A percentile compares a stretch with the other conserved stretches of the same genome.
Evolutionary conservation across 64 coral and sea anemone genomes (phyloP).

Genomic region (Stylophora pistillata): DNA sequence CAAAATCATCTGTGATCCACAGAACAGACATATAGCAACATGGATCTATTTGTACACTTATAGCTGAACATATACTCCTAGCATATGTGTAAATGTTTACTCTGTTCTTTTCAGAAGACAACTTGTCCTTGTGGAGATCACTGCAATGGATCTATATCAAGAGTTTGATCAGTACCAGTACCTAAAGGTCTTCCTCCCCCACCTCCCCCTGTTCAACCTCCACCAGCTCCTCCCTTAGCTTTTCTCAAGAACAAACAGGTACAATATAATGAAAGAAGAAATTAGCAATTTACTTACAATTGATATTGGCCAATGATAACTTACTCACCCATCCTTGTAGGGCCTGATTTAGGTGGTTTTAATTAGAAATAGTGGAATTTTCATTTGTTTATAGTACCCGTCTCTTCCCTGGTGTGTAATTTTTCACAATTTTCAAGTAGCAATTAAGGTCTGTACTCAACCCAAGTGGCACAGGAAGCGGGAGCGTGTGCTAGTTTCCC

Average conservation of each 20-base stretch:
- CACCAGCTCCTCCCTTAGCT: slow-evolving; percentile 53
- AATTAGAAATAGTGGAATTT: not conserved
- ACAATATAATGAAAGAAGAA: not conserved
- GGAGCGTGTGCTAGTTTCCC: too few relatives aligned
- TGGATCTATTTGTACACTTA: not conserved
- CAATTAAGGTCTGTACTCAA: too few relatives aligned
- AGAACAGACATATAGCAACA: too few relatives aligned
- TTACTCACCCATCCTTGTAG: too few relatives aligned
- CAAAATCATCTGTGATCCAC: too few relatives aligned
- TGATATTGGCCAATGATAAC: too few relatives aligned
- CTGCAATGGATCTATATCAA: not conserved
- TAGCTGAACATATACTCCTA: not conserved
- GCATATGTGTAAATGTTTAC: not conserved
- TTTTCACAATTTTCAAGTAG: too few relatives aligned
- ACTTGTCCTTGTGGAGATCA: slow-evolving; percentile 1
- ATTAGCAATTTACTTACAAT: too few relatives aligned
- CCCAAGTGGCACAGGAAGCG: too few relatives aligned
- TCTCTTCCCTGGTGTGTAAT: too few relatives aligned
- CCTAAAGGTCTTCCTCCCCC: not conserved
- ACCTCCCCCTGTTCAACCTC: slow-evolving; percentile 43
- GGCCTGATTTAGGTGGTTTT: not conserved
- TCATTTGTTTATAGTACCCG: too few relatives aligned
- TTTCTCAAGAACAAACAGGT: slow-evolving; percentile 43
- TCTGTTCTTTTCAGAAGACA: slow-evolving; percentile 6
- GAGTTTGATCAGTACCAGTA: not conserved